Conservation (phyloP, 1,140 invertebrate genomes). For the Acromyrmex charruanus region DNA sequence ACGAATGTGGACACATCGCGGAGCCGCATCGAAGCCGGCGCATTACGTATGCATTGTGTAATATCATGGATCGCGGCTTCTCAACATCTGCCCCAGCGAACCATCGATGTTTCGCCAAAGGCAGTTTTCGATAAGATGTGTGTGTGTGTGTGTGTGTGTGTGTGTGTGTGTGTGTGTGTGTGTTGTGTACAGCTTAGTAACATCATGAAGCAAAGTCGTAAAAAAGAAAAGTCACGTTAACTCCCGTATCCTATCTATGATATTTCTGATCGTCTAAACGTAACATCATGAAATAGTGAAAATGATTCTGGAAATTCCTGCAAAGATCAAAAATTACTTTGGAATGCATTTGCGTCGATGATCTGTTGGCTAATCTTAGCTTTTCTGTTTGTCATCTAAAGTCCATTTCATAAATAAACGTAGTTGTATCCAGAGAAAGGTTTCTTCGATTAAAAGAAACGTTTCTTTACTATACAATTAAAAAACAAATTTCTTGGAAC, state of each 20-base stretch:
- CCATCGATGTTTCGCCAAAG: slow-evolving; percentile 19
- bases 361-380: neutral
- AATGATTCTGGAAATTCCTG: neutral
- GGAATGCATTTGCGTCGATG: neutral
- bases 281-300: slow-evolving; percentile 17
- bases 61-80: slow-evolving; percentile 50
- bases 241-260: neutral
- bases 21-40: slow-evolving; percentile 13
- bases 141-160: neutral
- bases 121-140: slow-evolving; percentile 39
- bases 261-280: slow-evolving; percentile 2
- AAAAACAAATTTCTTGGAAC: no score
- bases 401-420: no score
- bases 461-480: no score
- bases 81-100: slow-evolving; percentile 37
- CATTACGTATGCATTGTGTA: slow-evolving; percentile 59
- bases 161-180: neutral
- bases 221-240: neutral
- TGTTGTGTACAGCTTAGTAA: neutral
- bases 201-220: neutral
- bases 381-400: neutral
- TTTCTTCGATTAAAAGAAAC: no score
- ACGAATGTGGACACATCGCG: slow-evolving; percentile 33
- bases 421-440: no score
- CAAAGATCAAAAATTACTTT: neutral